Evolutionary conservation across 2,113 vertebrate genomes (phyloP).

Genomic region (Alethe castanea): DNA sequence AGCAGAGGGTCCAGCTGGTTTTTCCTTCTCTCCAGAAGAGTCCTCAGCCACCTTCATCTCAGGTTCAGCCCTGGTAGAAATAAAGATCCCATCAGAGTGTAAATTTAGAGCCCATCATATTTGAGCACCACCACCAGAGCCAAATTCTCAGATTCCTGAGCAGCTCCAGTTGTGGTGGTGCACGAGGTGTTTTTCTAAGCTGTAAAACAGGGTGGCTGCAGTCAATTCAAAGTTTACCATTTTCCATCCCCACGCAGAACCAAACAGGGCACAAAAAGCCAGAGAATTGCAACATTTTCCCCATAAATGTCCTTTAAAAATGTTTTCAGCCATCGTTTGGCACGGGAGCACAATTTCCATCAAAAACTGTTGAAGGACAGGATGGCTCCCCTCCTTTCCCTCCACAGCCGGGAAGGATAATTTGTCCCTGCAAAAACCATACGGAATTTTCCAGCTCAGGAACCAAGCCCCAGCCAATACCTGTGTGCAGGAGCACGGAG

Average conservation of each 20-base stretch:
- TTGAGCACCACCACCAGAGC: not conserved
- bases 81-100: not conserved
- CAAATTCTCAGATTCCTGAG: not conserved
- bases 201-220: slow-evolving; percentile 40
- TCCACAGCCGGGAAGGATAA: slow-evolving; percentile 25
- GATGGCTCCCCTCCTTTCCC: slow-evolving; percentile 41
- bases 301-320: slow-evolving; percentile 36
- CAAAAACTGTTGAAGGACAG: slow-evolving; percentile 50
- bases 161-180: not conserved
- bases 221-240: slow-evolving; percentile 31
- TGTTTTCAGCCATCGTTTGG: slow-evolving; percentile 45
- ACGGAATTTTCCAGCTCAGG: slow-evolving; percentile 60
- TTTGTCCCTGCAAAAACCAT: slow-evolving; percentile 59
- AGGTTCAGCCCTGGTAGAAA: not conserved
- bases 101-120: not conserved
- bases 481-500: not conserved
- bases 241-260: slow-evolving; percentile 28
- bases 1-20: not conserved
- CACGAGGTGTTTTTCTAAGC: slow-evolving; percentile 19
- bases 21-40: not conserved
- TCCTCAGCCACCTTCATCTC: not conserved
- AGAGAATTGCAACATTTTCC: slow-evolving; percentile 41
- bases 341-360: not conserved
- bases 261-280: slow-evolving; percentile 24
- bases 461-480: not conserved